Base-by-base conservation (phyloP, 92 coral and sea anemone genomes). In the Porites lobata region DNA sequence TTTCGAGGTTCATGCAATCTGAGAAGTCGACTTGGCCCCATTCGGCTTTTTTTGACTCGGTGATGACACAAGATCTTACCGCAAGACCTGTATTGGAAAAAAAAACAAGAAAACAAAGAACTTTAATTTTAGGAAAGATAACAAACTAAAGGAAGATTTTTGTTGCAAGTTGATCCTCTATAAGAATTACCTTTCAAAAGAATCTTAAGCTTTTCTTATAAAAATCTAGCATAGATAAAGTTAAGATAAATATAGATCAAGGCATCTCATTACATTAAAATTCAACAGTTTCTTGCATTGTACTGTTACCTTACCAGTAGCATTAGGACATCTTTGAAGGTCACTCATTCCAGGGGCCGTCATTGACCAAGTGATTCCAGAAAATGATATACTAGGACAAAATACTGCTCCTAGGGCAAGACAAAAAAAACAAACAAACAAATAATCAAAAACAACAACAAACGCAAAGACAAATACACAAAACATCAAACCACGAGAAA, bases 11-110 rank as follows among this genome's bases (percentile, higher is more conserved):
- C 13, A 65, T 69, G 71, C 92, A 90, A 50, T 85, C 74, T 54
- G 81, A 69, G 18, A 71, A 62, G 75, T 68, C 61, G 54, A 79
- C 90, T 70, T 90, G 76, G 26, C 86, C 92, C 92, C 92, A 90
- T 4, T 52, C 12, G n/a, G 69, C 86, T 1, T 76, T 15, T 8
- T 7, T 32, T 13, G 76, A 57, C 54, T 50, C 21, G 13, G 24
- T 72, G 6, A 21, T 50, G 54, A 62, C 9, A 73, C 92, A 90
- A 8, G n/a, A 62, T 84, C 92, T 65, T 5, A 20, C 43, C 15
- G 75, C 65, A 21, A 11, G 50, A n/a, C 84, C 84, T 80, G 14
- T 0, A 12, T 3, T 7, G 12, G 7, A 26, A 19, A 15, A n/a
- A n/a, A 29, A 77, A 77, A 3, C 12, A 5, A 3, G 38, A 14